phyloP scores from a whole-genome alignment of 92 coral and sea anemone species.

The Phenganax subtilis region DNA sequence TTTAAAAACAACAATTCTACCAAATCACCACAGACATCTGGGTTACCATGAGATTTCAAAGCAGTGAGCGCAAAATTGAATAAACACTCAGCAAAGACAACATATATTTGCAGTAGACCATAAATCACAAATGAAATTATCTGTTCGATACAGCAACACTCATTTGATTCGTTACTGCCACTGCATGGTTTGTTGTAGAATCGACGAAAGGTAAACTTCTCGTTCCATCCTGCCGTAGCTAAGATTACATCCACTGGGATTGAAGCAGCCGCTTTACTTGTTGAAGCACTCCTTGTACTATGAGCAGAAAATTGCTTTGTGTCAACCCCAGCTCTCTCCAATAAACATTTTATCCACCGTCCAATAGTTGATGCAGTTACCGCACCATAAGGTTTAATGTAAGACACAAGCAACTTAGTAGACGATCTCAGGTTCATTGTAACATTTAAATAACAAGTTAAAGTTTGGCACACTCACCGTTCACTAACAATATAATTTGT shows the following conservation, averaged over 20 bases:
- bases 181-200: conserved; percentile 25
- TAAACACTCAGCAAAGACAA: no score
- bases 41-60: no score
- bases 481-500: neutral
- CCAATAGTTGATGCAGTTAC: conserved; percentile 52
- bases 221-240: conserved; percentile 52
- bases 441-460: conserved; percentile 1
- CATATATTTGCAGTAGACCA: no score
- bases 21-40: no score
- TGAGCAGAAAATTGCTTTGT: no score
- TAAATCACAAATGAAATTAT: neutral
- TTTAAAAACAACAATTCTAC: no score
- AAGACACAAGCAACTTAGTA: conserved; percentile 47
- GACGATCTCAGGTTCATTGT: conserved; percentile 34
- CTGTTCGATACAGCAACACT: neutral
- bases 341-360: neutral
- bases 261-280: no score
- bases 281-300: no score
- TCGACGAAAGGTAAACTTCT: conserved; percentile 54
- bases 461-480: conserved; percentile 10
- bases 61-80: no score
- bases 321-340: no score
- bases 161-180: conserved; percentile 45
- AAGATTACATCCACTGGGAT: conserved; percentile 25
- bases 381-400: conserved; percentile 41